These are phyloP conservation scores for Fistularia commersonii DNA, from an alignment of 2,797 vertebrate genomes.

Conservation along the genomic window DNA sequence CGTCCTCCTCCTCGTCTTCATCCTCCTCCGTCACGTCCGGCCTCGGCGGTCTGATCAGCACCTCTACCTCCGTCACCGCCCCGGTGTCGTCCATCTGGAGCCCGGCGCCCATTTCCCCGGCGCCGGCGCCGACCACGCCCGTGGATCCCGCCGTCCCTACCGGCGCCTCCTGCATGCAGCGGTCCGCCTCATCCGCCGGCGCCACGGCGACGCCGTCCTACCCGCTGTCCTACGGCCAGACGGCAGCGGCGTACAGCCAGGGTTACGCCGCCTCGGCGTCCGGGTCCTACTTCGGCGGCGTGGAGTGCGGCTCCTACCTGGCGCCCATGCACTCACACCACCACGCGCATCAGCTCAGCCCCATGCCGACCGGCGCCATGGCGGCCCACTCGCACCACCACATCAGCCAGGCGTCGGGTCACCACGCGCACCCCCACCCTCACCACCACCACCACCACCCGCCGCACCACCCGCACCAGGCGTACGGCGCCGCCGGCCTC, in stretches of 20 bases:
- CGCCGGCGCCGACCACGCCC: constrained; percentile 72
- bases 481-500: constrained; percentile 80
- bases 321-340: constrained; percentile 93
- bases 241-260: constrained; percentile 84
- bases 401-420: constrained; percentile 84
- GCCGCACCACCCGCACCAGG: constrained; percentile 82
- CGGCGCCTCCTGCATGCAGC: constrained; percentile 91
- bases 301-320: constrained; percentile 93
- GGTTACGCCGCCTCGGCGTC: constrained; percentile 78
- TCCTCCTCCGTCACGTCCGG: constrained; percentile 46
- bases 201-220: constrained; percentile 74
- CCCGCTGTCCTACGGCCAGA: constrained; percentile 87
- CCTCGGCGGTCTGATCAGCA: constrained; percentile 59
- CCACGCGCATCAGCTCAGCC: constrained; percentile 86
- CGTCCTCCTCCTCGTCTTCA: constrained; percentile 79
- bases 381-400: constrained; percentile 86
- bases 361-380: constrained; percentile 84
- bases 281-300: constrained; percentile 89
- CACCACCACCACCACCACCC: constrained; percentile 79
- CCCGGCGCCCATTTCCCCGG: constrained; percentile 90
- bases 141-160: constrained; percentile 78
- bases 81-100: constrained; percentile 95
- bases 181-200: constrained; percentile 67
- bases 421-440: constrained; percentile 82
- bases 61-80: constrained; percentile 69